Evolutionary conservation across 2,888 invertebrate genomes (phyloP).

Genomic region (Bruchidius siliquastri): DNA sequence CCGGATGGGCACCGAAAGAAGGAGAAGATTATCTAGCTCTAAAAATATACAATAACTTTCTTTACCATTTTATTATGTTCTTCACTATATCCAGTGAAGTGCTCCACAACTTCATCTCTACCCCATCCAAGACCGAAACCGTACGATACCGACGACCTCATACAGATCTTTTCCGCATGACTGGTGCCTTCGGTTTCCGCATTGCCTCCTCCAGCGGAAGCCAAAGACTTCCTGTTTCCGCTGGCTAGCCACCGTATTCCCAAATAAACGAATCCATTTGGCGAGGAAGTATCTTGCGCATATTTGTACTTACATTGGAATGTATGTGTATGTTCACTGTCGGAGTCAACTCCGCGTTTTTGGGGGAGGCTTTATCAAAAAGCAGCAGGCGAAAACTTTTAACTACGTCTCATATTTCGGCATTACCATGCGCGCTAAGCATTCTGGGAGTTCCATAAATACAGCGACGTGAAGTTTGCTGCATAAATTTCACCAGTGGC

Average conservation of each 20-base stretch:
- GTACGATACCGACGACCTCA: neutral
- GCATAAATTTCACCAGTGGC: neutral
- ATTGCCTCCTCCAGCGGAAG: neutral
- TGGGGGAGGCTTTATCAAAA: neutral
- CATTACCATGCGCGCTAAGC: neutral
- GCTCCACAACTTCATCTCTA: constrained; percentile 3
- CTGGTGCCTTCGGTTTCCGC: neutral
- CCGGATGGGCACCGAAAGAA: too few relatives aligned
- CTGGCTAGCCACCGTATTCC: neutral
- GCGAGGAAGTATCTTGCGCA: neutral
- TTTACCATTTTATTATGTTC: too few relatives aligned
- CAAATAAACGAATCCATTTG: neutral
- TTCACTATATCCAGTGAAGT: too few relatives aligned
- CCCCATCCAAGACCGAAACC: too few relatives aligned
- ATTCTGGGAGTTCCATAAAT: neutral
- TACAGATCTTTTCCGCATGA: neutral
- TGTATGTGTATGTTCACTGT: neutral
- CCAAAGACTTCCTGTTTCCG: neutral
- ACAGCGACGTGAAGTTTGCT: neutral
- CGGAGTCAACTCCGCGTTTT: neutral
- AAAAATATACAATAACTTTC: too few relatives aligned
- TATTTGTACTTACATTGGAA: neutral
- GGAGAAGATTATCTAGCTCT: too few relatives aligned
- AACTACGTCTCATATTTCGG: neutral
- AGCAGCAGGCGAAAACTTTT: neutral